These are phyloP conservation scores for Polydrusus pterygomalis DNA, from an alignment of 2,888 invertebrate genomes.

Conservation along the genomic window DNA sequence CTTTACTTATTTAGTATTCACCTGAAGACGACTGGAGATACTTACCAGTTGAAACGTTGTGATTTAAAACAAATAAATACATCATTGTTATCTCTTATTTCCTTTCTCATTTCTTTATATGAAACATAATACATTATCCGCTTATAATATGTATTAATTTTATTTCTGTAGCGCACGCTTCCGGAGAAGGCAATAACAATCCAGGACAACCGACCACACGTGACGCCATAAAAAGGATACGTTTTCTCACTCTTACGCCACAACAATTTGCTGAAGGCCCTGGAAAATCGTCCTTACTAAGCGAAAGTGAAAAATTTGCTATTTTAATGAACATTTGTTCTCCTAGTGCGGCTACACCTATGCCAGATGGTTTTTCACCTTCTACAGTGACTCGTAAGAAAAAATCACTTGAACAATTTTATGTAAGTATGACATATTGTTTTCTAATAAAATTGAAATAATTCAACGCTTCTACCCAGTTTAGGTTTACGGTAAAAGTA, in stretches of 20 bases:
- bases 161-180: constrained; percentile 38
- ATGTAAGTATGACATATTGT: constrained; percentile 48
- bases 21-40: too few relatives aligned
- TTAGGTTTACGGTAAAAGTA: too few relatives aligned
- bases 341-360: constrained; percentile 78
- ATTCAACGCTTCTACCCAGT: too few relatives aligned
- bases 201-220: constrained; percentile 72
- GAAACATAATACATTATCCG: too few relatives aligned
- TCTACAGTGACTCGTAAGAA: constrained; percentile 73
- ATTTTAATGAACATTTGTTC: constrained; percentile 90
- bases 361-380: constrained; percentile 84
- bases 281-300: constrained; percentile 82
- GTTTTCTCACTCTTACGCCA: constrained; percentile 86
- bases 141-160: not conserved
- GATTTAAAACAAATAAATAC: too few relatives aligned
- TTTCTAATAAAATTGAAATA: too few relatives aligned
- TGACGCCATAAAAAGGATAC: constrained; percentile 83
- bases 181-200: constrained; percentile 59
- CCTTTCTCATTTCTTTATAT: too few relatives aligned
- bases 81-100: too few relatives aligned
- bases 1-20: too few relatives aligned
- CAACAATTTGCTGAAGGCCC: constrained; percentile 90
- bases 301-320: constrained; percentile 85
- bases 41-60: too few relatives aligned
- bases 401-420: constrained; percentile 56